Base-by-base conservation (phyloP, 1,140 invertebrate genomes). In the Drosophila hydei region DNA sequence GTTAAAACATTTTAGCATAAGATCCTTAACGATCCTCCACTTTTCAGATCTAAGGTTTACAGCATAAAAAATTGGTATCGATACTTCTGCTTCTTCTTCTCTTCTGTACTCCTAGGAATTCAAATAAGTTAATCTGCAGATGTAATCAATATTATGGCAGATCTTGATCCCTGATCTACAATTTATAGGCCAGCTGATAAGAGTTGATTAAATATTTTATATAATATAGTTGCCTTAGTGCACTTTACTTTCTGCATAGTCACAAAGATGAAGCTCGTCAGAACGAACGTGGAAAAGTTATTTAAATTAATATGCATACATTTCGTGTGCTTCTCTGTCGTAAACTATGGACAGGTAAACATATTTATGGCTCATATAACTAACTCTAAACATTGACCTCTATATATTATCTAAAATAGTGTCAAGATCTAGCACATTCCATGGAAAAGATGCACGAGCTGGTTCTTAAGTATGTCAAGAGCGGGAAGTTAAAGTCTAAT, bases 391-490 rank as follows among this genome's bases (percentile, higher is more conserved):
- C 11, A 11, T 45, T 0, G 4, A 45, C 2, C n/a, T n/a, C n/a
- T 16, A 12, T 12, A 43, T 4, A 5, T 19, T 33, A 25, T 2
- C 40, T 42, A 25, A 1, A 11, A 30, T 21, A 64, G 62, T 12
- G 40, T 23, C 27, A 47, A 11, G 19, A 54, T 36, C 25, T 43
- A 3, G 30, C 0, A 14, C 19, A 61, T 38, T 8, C 25, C 9
- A 3, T 51, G 16, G 65, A 69, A 25, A 27, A n/a, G 1, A 11
- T 54, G 48, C 48, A 38, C 4, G 19, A 47, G 19, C 19, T 71
- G 5, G 18, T 71, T 18, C 14, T 6, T n/a, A 58, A 43, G 68
- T 71, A 11, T 0, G 48, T 38, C 3, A 11, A 33, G 1, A 30
- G 16, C 25, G n/a, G 18, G 8, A 43, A 9, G 9, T 30, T 30